Evolutionary conservation across 2,797 vertebrate species (phyloP), one percentile per base, ranked within the genome.

Genomic region (Protosalanx chinensis): DNA sequence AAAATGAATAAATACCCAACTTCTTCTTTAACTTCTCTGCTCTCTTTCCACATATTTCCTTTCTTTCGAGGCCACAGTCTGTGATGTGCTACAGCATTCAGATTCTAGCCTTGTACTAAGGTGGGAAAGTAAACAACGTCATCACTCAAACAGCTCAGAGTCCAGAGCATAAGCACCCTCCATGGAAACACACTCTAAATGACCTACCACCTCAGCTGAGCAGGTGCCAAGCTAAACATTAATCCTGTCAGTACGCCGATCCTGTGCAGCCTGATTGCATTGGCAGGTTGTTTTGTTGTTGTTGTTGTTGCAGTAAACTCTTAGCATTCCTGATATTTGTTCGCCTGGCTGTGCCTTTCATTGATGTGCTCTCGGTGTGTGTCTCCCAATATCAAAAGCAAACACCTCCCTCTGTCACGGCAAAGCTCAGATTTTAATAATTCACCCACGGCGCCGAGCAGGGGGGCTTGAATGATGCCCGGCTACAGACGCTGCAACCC

Each of bases 391-490:
- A 81, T 81, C 82, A 85, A 83, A 78, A 68, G 15, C 13, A 68
- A 60, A 67, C 76, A 10, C 67, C 77, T 32, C 20, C 30, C 13
- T 72, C 73, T 80, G 72, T 83, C 78, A 73, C 78, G 37, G 81
- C 72, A 80, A 82, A 72, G n/a, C 49, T 67, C 20, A 32, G 59
- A 8, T 77, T 79, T 87, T 79, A 88, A 89, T 87, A 81, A 88
- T 89, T 87, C 65, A 88, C 83, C 30, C 1, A 72, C 71, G n/a
- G 49, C 70, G 65, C 86, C 78, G 85, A 82, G 18, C 72, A 46
- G 41, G 41, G 41, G 41, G 7, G 41, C 41, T 46, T 46, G 12
- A 46, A 46, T 59, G 35, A 75, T 64, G 72, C 78, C 23, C 60
- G 56, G 68, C 73, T 67, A 75, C 64, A 13, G 65, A 79, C 77